These are phyloP conservation scores for Chelidonichthys spinosus DNA, from an alignment of 2,797 vertebrate genomes.

Conservation along the genomic window DNA sequence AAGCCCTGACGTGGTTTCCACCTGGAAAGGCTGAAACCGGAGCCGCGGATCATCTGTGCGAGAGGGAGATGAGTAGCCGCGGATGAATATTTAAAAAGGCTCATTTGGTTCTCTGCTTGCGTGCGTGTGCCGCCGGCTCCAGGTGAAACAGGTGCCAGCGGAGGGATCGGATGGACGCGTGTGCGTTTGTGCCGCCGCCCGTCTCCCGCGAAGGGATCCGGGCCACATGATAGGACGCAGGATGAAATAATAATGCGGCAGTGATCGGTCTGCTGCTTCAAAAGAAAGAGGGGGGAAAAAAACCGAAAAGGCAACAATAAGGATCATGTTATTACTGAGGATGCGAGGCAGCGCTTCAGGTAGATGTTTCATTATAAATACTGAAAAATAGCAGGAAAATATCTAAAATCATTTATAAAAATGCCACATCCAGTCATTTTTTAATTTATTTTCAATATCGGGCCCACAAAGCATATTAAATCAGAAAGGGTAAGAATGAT, in stretches of 20 bases:
- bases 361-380: not conserved
- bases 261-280: constrained; percentile 24
- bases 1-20: constrained; percentile 73
- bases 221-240: constrained; percentile 63
- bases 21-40: constrained; percentile 83
- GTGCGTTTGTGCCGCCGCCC: constrained; percentile 40
- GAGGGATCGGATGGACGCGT: constrained; percentile 71
- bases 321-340: constrained; percentile 4
- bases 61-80: constrained; percentile 68
- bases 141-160: constrained; percentile 75
- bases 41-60: constrained; percentile 73
- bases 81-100: constrained; percentile 86
- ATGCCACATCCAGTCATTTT: not conserved
- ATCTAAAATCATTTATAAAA: not conserved
- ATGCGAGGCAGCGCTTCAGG: not conserved
- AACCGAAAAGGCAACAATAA: constrained; percentile 5
- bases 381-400: not conserved
- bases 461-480: not conserved
- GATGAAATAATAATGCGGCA: constrained; percentile 68
- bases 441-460: not conserved
- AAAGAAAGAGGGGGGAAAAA: constrained; percentile 7
- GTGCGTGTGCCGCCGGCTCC: constrained; percentile 38
- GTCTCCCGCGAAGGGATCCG: constrained; percentile 44
- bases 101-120: constrained; percentile 70
- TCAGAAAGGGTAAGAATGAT: not conserved